Conservation (phyloP, 1,140 invertebrate species). For the Hypothenemus hampei region DNA sequence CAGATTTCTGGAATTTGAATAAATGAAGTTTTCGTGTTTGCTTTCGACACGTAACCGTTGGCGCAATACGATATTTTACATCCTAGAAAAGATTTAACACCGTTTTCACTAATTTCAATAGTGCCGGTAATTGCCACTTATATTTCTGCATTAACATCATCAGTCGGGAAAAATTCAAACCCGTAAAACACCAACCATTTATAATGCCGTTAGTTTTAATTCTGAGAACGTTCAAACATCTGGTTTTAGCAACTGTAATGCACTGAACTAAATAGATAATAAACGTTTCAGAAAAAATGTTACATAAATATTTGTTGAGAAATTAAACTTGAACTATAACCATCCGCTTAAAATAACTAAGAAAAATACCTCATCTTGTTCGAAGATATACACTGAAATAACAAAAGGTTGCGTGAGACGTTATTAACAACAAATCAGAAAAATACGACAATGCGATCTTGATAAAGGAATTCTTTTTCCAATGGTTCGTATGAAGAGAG, state of each 20-base stretch:
- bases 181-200: slow-evolving; percentile 4
- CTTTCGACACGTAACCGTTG: background rate
- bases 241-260: slow-evolving; percentile 1
- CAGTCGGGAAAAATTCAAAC: slow-evolving; percentile 2
- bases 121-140: background rate
- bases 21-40: background rate
- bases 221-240: background rate
- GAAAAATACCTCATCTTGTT: no score
- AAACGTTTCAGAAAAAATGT: no score
- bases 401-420: no score
- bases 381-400: no score
- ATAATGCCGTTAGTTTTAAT: slow-evolving; percentile 1
- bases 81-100: background rate
- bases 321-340: no score
- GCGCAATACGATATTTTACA: background rate
- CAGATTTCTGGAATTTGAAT: no score
- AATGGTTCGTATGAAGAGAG: no score
- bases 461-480: no score
- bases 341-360: no score
- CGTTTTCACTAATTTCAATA: background rate
- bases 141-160: background rate
- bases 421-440: no score
- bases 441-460: no score
- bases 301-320: no score
- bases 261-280: slow-evolving; percentile 5